Percentiles rank a stretch among this genome's conserved stretches.
Evolutionary conservation across 2,888 invertebrate genomes (phyloP).

Genomic region (Seira musarum): DNA sequence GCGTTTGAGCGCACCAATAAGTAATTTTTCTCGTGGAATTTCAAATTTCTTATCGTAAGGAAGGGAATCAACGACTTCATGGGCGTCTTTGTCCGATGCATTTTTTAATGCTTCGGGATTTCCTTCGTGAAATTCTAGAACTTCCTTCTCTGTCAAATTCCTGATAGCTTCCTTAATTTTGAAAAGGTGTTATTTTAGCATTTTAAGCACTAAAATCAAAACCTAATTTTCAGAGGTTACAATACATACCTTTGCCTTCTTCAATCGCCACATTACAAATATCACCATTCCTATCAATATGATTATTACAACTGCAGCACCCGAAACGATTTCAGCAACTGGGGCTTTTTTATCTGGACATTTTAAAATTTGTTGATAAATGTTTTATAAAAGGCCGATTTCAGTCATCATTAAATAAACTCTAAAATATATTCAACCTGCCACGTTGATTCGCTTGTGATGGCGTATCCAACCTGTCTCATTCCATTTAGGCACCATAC

Average conservation of each 20-base stretch:
- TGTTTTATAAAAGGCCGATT: neutral
- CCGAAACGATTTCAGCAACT: slow-evolving; percentile 50
- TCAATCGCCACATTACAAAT: slow-evolving; percentile 58
- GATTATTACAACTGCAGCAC: slow-evolving; percentile 43
- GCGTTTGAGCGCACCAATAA: slow-evolving; percentile 60
- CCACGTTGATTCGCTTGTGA: slow-evolving; percentile 56
- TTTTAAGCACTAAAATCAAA: no score
- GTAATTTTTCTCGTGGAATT: slow-evolving; percentile 57
- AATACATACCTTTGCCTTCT: slow-evolving; percentile 54
- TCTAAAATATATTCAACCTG: slow-evolving; percentile 41
- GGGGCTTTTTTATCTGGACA: slow-evolving; percentile 52
- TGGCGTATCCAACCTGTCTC: slow-evolving; percentile 49
- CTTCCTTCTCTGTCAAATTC: slow-evolving; percentile 62
- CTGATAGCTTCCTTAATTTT: slow-evolving; percentile 46
- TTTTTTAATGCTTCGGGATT: slow-evolving; percentile 59
- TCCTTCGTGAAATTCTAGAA: slow-evolving; percentile 63
- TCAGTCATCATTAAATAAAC: no score
- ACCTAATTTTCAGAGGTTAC: no score
- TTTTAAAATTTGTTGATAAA: neutral
- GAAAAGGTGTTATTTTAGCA: neutral
- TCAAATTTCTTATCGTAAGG: slow-evolving; percentile 64
- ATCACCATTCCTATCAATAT: slow-evolving; percentile 40
- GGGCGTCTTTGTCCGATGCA: slow-evolving; percentile 43
- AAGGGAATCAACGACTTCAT: slow-evolving; percentile 57
- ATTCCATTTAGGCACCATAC: slow-evolving; percentile 57